A percentile compares a stretch with the other conserved stretches of the same genome.
Conservation (phyloP, 2,888 invertebrate species). For the Thera obeliscata region DNA sequence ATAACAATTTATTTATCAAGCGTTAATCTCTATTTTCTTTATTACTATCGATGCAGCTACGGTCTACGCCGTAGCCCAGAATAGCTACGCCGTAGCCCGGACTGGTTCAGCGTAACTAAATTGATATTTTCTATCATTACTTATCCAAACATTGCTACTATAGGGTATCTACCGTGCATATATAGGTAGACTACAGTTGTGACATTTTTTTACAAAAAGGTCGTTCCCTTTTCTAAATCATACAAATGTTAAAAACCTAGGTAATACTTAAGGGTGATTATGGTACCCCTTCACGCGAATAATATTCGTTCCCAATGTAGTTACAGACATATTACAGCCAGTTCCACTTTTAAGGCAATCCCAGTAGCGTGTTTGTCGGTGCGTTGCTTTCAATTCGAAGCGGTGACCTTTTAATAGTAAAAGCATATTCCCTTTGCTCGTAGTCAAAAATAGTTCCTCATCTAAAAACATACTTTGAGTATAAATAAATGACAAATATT, state of each 20-base stretch:
- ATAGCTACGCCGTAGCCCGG: background rate
- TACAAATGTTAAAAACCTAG: background rate
- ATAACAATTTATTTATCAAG: too few relatives aligned
- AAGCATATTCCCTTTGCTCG: constrained; percentile 39
- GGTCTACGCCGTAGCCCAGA: background rate
- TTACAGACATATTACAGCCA: constrained; percentile 31
- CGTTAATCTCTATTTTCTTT: too few relatives aligned
- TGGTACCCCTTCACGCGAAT: constrained; percentile 11
- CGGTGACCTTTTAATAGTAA: constrained; percentile 40
- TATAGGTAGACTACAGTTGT: too few relatives aligned
- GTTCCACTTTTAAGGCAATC: constrained; percentile 45
- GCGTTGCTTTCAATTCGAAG: constrained; percentile 30
- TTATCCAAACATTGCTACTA: background rate
- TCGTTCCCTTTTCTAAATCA: too few relatives aligned
- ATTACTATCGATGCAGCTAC: too few relatives aligned
- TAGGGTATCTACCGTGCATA: background rate
- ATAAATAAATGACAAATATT: too few relatives aligned
- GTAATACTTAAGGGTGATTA: constrained; percentile 6
- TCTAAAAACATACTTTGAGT: background rate
- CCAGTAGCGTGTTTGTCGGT: constrained; percentile 42
- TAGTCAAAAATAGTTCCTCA: constrained; percentile 34
- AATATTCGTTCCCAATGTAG: constrained; percentile 12
- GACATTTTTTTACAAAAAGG: too few relatives aligned
- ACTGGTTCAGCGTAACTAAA: background rate
- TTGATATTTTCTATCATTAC: background rate